Conservation (phyloP, 2,888 invertebrate genomes). For the Sinopyrophorus schimmeli region DNA sequence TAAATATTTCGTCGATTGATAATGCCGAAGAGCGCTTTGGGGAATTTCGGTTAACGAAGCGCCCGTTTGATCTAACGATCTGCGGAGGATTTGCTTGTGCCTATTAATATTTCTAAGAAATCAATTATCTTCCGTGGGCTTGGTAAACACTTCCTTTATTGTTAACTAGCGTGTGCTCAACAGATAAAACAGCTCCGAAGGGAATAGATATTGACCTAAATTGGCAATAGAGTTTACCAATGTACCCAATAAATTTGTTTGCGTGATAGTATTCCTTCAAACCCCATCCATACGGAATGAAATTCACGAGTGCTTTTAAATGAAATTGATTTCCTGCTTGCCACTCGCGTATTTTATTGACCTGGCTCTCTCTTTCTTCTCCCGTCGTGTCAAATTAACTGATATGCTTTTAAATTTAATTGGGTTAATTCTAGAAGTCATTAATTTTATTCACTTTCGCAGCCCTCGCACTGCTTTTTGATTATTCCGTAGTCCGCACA, state of each 20-base stretch:
- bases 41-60: constrained; percentile 11
- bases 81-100: not conserved
- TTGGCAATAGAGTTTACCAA: constrained; percentile 18
- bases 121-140: constrained; percentile 9
- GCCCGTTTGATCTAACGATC: not conserved
- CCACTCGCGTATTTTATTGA: constrained; percentile 13
- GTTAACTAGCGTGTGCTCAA: constrained; percentile 23
- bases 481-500: too few relatives aligned
- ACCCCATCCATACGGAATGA: constrained; percentile 12
- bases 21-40: not conserved
- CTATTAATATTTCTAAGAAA: constrained; percentile 14
- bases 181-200: constrained; percentile 21
- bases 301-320: constrained; percentile 14
- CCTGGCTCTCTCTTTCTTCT: constrained; percentile 16
- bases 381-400: constrained; percentile 20
- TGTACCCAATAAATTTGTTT: constrained; percentile 27
- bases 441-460: constrained; percentile 13
- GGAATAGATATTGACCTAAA: constrained; percentile 27
- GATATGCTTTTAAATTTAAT: constrained; percentile 22
- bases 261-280: constrained; percentile 23
- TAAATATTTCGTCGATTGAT: constrained; percentile 16
- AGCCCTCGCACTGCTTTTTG: constrained; percentile 2
- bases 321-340: constrained; percentile 20
- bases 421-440: constrained; percentile 11
- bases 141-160: constrained; percentile 21